A percentile compares a stretch with the other conserved stretches of the same genome.
Conservation (phyloP, 2,113 vertebrate species). For the Scortum barcoo region DNA sequence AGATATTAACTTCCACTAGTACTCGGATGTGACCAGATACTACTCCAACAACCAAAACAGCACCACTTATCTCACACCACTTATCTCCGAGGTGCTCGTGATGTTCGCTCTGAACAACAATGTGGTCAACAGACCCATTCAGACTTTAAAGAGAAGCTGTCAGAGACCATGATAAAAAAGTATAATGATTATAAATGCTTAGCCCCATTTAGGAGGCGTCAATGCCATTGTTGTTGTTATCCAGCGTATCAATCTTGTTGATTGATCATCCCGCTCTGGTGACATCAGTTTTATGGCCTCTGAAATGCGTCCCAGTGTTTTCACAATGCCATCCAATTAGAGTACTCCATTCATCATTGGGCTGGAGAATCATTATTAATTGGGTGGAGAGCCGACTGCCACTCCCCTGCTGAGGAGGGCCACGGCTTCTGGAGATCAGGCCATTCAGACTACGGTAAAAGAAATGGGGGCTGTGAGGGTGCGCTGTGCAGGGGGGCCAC, state of each 20-base stretch:
- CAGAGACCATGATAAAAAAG: slow-evolving; percentile 75
- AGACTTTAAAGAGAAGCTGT: slow-evolving; percentile 77
- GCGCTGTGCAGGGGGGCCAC: slow-evolving; percentile 45
- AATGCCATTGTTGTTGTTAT: slow-evolving; percentile 83
- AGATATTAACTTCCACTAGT: not conserved
- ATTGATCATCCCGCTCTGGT: slow-evolving; percentile 83
- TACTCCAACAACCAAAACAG: slow-evolving; percentile 36
- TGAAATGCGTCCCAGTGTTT: slow-evolving; percentile 84
- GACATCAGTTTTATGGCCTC: slow-evolving; percentile 85
- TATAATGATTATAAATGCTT: slow-evolving; percentile 82
- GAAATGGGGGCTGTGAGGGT: slow-evolving; percentile 51
- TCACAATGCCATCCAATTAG: slow-evolving; percentile 88
- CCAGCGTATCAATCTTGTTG: slow-evolving; percentile 84
- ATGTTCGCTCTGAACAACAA: slow-evolving; percentile 72
- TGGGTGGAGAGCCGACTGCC: slow-evolving; percentile 80
- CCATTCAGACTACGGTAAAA: slow-evolving; percentile 62
- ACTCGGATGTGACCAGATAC: slow-evolving; percentile 31
- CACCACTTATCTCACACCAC: slow-evolving; percentile 63
- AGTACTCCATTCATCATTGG: slow-evolving; percentile 85
- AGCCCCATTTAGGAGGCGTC: slow-evolving; percentile 80
- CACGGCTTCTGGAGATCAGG: slow-evolving; percentile 68
- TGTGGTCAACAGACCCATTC: slow-evolving; percentile 76
- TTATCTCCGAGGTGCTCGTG: slow-evolving; percentile 71
- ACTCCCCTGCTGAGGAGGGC: slow-evolving; percentile 83
- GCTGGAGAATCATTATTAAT: slow-evolving; percentile 85